These are phyloP conservation scores for Lithophane leautieri DNA, from an alignment of 2,888 invertebrate genomes.

Conservation along the genomic window DNA sequence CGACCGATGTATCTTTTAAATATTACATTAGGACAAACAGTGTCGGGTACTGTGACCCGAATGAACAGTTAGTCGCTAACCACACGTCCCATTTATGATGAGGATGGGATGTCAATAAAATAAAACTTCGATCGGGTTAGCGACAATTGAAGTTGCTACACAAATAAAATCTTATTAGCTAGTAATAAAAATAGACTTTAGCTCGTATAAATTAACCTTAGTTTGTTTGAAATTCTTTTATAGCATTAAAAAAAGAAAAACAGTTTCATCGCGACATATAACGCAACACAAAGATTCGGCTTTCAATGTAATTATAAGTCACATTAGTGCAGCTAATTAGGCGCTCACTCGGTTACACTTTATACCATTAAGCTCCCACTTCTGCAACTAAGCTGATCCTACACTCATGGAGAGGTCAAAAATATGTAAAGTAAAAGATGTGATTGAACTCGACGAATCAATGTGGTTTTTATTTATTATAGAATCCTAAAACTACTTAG, in stretches of 20 bases:
- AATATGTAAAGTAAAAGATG: no score
- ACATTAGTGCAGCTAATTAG: constrained; percentile 30
- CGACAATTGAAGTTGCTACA: no score
- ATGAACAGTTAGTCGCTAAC: no score
- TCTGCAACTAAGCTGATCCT: not conserved
- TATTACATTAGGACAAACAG: no score
- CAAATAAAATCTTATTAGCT: not conserved
- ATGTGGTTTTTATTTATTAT: not conserved
- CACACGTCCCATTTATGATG: no score
- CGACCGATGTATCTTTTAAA: no score
- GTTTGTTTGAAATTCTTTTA: not conserved
- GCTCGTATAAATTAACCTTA: not conserved
- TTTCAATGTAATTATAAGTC: constrained; percentile 29
- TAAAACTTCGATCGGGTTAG: no score
- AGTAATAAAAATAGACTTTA: not conserved
- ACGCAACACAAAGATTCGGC: constrained; percentile 5
- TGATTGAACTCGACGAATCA: not conserved
- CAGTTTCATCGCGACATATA: constrained; percentile 4
- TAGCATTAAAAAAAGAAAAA: constrained; percentile 20
- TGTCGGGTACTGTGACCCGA: no score
- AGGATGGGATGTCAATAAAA: no score
- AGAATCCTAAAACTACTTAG: not conserved
- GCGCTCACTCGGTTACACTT: constrained; percentile 19
- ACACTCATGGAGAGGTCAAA: not conserved
- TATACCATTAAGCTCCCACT: not conserved